phyloP scores from a whole-genome alignment of 2,113 vertebrate species.

The Seriola aureovittata region DNA sequence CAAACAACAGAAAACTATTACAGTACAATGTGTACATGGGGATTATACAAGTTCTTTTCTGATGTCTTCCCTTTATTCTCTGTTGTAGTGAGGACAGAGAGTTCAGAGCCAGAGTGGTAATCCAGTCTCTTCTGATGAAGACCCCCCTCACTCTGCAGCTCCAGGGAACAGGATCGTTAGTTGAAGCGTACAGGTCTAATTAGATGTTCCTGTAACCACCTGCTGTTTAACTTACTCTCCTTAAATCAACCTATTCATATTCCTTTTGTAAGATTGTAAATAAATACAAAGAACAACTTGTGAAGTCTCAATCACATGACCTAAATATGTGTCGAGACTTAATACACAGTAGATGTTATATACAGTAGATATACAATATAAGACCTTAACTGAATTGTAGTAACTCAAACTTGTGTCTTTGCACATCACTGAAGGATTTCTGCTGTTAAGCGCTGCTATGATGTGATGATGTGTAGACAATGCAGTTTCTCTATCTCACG shows the following conservation, averaged over 20 bases:
- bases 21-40: too few species aligned
- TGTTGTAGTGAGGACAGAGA: constrained; percentile 80
- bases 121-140: constrained; percentile 88
- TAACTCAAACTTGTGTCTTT: too few species aligned
- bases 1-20: not conserved
- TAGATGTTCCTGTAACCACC: not conserved
- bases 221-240: not conserved
- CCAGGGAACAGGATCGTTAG: constrained; percentile 85
- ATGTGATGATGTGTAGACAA: not conserved
- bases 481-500: not conserved
- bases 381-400: too few species aligned
- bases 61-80: not conserved
- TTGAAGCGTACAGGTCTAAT: constrained; percentile 48
- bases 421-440: too few species aligned
- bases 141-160: constrained; percentile 81
- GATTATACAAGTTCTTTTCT: not conserved
- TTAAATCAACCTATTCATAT: not conserved
- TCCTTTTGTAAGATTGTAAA: constrained; percentile 28
- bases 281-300: constrained; percentile 16
- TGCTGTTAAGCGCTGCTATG: too few species aligned
- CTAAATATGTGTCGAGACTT: too few species aligned
- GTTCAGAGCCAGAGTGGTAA: constrained; percentile 78
- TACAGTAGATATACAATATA: too few species aligned
- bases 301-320: not conserved
- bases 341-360: too few species aligned